Conservation (phyloP, 1,140 invertebrate species). For the Meloidogyne floridensis region DNA sequence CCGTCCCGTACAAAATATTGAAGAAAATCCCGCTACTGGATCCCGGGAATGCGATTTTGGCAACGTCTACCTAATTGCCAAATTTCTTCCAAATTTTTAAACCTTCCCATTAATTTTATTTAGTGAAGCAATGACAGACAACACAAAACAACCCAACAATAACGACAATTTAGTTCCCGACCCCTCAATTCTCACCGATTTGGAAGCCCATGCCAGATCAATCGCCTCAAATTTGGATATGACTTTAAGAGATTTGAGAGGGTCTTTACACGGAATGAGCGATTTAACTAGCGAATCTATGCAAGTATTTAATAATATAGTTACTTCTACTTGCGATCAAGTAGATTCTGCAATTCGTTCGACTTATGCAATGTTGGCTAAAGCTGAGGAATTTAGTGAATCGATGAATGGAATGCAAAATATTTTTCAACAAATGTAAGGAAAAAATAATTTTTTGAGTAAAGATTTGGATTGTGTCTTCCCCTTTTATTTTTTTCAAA, state of each 20-base stretch:
- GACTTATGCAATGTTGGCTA: conserved; percentile 50
- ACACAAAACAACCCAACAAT: background rate
- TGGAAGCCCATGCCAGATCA: conserved; percentile 46
- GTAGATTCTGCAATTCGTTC: conserved; percentile 47
- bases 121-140: background rate
- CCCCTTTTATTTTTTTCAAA: too few species aligned
- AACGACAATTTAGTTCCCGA: conserved; percentile 38
- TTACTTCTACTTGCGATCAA: conserved; percentile 44
- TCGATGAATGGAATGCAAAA: conserved; percentile 40
- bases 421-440: conserved; percentile 46
- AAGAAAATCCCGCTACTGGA: too few species aligned
- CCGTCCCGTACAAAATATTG: too few species aligned
- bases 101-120: background rate
- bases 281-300: conserved; percentile 47
- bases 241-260: conserved; percentile 47
- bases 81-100: too few species aligned
- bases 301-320: conserved; percentile 43
- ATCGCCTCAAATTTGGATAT: conserved; percentile 53
- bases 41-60: too few species aligned
- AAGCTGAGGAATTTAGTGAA: conserved; percentile 42
- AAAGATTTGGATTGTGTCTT: too few species aligned
- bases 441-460: background rate
- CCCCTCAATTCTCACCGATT: conserved; percentile 31
- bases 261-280: conserved; percentile 48
- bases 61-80: too few species aligned